These are phyloP conservation scores for Nephila pilipes DNA, from an alignment of 1,140 invertebrate species.

Conservation along the genomic window DNA sequence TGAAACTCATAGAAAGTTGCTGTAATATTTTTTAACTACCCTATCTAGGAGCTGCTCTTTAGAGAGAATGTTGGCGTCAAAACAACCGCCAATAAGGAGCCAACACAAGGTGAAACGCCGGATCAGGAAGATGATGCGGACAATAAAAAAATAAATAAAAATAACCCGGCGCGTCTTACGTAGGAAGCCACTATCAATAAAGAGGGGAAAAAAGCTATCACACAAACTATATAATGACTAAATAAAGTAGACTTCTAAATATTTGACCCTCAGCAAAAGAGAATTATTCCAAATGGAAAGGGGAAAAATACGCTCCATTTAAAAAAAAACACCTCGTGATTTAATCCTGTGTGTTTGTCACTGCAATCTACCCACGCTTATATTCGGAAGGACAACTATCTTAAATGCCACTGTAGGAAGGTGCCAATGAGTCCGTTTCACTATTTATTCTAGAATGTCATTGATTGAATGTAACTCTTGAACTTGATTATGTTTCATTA, in stretches of 20 bases:
- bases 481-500: background rate
- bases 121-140: background rate
- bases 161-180: background rate
- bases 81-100: slow-evolving; percentile 56
- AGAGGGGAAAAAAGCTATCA: background rate
- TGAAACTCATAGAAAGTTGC: background rate
- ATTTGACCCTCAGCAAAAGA: slow-evolving; percentile 36
- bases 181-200: background rate
- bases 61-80: slow-evolving; percentile 49
- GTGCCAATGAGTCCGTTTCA: slow-evolving; percentile 10
- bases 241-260: slow-evolving; percentile 22
- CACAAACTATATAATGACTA: slow-evolving; percentile 23
- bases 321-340: background rate
- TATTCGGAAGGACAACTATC: background rate
- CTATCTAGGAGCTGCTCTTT: background rate
- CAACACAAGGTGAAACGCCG: slow-evolving; percentile 60
- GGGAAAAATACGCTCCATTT: background rate
- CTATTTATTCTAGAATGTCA: background rate
- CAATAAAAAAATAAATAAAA: slow-evolving; percentile 3
- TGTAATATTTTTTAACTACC: background rate
- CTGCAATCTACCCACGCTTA: slow-evolving; percentile 11
- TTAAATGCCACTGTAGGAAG: background rate
- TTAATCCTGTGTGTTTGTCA: slow-evolving; percentile 39
- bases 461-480: background rate
- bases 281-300: slow-evolving; percentile 26